Evolutionary conservation across 1,140 invertebrate species (phyloP).

Genomic region (Lepidurus packardi): DNA sequence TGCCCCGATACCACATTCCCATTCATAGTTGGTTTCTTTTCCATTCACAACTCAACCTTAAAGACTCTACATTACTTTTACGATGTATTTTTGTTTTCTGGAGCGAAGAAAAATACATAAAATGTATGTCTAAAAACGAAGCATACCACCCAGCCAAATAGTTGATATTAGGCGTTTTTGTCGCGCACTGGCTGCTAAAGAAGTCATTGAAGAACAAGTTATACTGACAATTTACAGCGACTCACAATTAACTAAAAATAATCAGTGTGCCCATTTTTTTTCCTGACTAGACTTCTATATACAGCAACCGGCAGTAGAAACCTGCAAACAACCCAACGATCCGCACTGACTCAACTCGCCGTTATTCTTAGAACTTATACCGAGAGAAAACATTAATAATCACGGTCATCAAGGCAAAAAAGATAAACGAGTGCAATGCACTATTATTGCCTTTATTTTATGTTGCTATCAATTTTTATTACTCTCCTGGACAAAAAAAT

Average conservation of each 20-base stretch:
- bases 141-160: neutral
- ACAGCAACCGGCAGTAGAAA: neutral
- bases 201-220: neutral
- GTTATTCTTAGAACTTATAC: neutral
- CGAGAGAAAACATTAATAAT: neutral
- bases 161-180: neutral
- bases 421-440: neutral
- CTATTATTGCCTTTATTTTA: neutral
- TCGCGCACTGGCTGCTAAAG: neutral
- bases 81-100: too few relatives aligned
- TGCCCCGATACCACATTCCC: neutral
- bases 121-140: neutral
- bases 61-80: neutral
- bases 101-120: too few relatives aligned
- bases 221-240: neutral
- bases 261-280: neutral
- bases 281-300: neutral
- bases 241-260: constrained; percentile 8
- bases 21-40: neutral
- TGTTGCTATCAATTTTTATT: neutral
- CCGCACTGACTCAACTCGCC: neutral
- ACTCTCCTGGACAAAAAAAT: neutral
- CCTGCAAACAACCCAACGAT: neutral
- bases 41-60: neutral
- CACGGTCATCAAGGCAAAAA: neutral